Percentiles rank a stretch among this genome's conserved stretches.
Conservation (phyloP, 2,888 invertebrate species). For the Tenthredo scrophulariae region DNA sequence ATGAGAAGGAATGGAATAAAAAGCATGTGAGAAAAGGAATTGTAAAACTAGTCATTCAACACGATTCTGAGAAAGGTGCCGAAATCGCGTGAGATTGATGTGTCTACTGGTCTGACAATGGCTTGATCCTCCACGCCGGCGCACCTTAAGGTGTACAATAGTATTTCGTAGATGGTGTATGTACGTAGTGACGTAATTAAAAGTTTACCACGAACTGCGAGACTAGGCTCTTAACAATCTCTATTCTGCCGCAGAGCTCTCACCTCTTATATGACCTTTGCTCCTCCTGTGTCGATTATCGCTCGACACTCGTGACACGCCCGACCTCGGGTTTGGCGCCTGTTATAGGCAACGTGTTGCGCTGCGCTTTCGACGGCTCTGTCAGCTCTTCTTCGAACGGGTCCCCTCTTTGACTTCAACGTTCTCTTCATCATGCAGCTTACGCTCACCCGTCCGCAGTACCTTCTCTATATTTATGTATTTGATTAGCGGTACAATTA, state of each 20-base stretch:
- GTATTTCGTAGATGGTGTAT: background rate
- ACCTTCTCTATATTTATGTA: conserved; percentile 13
- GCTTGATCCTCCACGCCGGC: conserved; percentile 6
- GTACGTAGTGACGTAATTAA: conserved; percentile 41
- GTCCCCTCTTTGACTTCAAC: conserved; percentile 3
- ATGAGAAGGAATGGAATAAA: background rate
- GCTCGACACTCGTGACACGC: conserved; percentile 50
- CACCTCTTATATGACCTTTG: conserved; percentile 52
- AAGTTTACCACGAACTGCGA: conserved; percentile 31
- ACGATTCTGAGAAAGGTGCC: conserved; percentile 14
- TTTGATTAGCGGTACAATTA: conserved; percentile 15
- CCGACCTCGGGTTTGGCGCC: conserved; percentile 50
- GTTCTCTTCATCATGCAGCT: conserved; percentile 10
- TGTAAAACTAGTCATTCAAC: background rate
- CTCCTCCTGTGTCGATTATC: conserved; percentile 50
- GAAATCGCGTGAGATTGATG: conserved; percentile 13
- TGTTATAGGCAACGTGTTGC: conserved; percentile 27
- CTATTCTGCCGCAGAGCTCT: conserved; percentile 40
- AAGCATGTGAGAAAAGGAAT: background rate
- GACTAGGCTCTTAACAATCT: conserved; percentile 35
- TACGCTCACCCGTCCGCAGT: background rate
- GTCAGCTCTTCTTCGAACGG: conserved; percentile 24
- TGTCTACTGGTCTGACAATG: background rate
- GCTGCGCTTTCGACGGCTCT: conserved; percentile 41
- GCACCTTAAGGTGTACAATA: conserved; percentile 19